Evolutionary conservation across 2,888 invertebrate genomes (phyloP).

Genomic region (Phyllotreta cruciferae): DNA sequence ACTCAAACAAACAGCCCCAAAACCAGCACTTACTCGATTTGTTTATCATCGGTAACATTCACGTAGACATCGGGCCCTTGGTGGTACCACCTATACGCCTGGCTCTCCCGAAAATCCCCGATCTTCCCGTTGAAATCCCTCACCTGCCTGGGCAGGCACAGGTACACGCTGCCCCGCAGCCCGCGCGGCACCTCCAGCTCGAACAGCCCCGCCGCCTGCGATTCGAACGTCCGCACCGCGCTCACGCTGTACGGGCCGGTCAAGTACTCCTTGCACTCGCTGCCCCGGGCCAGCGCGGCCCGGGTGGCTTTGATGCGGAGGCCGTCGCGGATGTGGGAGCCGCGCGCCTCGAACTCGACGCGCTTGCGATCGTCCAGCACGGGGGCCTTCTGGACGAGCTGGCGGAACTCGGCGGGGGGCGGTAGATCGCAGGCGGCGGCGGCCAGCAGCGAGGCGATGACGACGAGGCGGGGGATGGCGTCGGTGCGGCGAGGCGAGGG

Average conservation of each 20-base stretch:
- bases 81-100: constrained; percentile 61
- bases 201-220: constrained; percentile 46
- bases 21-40: constrained; percentile 25
- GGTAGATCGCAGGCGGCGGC: constrained; percentile 35
- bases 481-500: constrained; percentile 49
- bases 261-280: constrained; percentile 48
- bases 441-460: constrained; percentile 27
- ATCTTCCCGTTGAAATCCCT: constrained; percentile 58
- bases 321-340: constrained; percentile 52
- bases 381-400: constrained; percentile 39
- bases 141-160: constrained; percentile 53
- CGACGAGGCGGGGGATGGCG: constrained; percentile 43
- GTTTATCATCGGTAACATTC: constrained; percentile 43
- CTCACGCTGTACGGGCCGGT: constrained; percentile 49
- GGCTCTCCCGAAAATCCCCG: constrained; percentile 54
- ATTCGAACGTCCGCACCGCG: constrained; percentile 46
- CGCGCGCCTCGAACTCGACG: constrained; percentile 55
- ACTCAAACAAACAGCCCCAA: background rate
- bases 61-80: constrained; percentile 62
- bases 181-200: constrained; percentile 50
- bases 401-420: constrained; percentile 49
- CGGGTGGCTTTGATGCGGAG: constrained; percentile 53
- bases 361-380: constrained; percentile 49
- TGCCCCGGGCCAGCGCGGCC: constrained; percentile 48
- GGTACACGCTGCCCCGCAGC: constrained; percentile 52